phyloP scores from a whole-genome alignment of 2,797 vertebrate genomes.

The Enteromius viviparus region DNA sequence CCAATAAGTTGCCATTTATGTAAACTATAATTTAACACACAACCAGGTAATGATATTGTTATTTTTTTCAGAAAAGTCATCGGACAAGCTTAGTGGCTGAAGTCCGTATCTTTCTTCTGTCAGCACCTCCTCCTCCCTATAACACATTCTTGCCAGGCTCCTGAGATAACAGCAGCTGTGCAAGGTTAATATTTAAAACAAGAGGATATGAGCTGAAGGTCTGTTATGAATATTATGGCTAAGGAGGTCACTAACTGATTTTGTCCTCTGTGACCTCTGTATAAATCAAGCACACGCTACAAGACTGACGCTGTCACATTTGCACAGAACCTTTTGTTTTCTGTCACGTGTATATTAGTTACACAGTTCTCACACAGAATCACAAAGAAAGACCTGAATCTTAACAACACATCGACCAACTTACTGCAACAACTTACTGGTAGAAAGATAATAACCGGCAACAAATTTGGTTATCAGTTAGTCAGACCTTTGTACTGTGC shows the following conservation, averaged over 20 bases:
- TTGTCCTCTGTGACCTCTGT: slow-evolving; percentile 36
- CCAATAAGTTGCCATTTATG: neutral
- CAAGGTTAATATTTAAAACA: slow-evolving; percentile 52
- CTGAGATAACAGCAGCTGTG: slow-evolving; percentile 58
- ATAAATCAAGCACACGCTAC: neutral
- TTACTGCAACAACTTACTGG: neutral
- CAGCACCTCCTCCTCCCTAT: slow-evolving; percentile 12
- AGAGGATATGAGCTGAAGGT: slow-evolving; percentile 48
- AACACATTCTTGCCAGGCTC: slow-evolving; percentile 43
- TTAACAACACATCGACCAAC: neutral
- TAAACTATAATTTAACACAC: neutral
- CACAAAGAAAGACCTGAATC: neutral
- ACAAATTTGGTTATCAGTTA: neutral
- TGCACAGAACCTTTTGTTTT: neutral
- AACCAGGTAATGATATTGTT: neutral
- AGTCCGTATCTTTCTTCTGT: slow-evolving; percentile 9
- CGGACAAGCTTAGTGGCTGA: slow-evolving; percentile 20
- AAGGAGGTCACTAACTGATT: slow-evolving; percentile 34
- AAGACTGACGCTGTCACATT: neutral
- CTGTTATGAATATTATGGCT: slow-evolving; percentile 55
- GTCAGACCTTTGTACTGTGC: neutral
- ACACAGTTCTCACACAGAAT: neutral
- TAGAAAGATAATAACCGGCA: neutral
- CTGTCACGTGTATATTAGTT: neutral
- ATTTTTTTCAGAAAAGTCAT: slow-evolving; percentile 5